Evolutionary conservation across 2,797 vertebrate genomes (phyloP), one percentile per base, ranked within the genome.

Genomic region (Oryzias dopingdopingensis): DNA sequence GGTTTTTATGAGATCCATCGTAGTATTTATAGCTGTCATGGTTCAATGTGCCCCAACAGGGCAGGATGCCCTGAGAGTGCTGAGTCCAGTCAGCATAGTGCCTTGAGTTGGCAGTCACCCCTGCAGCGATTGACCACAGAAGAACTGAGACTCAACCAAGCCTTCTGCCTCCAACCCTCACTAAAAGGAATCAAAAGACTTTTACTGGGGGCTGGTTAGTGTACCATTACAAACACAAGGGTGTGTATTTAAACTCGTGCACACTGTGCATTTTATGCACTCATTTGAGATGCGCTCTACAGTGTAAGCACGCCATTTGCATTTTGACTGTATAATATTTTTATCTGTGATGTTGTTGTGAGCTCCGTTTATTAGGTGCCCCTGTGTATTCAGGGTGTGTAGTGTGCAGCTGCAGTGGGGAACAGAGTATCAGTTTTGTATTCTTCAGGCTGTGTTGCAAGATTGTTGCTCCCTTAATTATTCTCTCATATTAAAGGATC

Each of bases 401-500:
- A 46, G 74, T 70, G 63, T 76, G 49, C 67, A 68, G 82, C 63
- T 65, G 74, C 76, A 54, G 57, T 67, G 59, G 43, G 48, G 59
- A 71, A 59, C 61, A 32, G 44, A 64, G 66, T 59, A 68, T 84
- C 86, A 89, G 70, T 59, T 91, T 83, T 88, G 86, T 89, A 91
- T 91, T 90, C 90, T 80, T 72, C 61, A 60, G 52, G 78, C 78
- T 23, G 24, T 78, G 84, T 86, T 79, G 78, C 80, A 79, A 86
- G 85, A 90, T 91, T 90, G 87, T 92, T 91, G 85, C 77, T 74
- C 73, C 82, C 91, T 92, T 91, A 92, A 92, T 92, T 92, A 92
- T 92, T 92, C 91, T 87, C 89, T 91, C 89, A 89, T 90, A 91
- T 91, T 89, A 90, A 88, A 87, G 88, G 90, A 92, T 92, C 91